Base-by-base conservation (phyloP, 2,113 vertebrate genomes). In the Bujurquina vittata region DNA sequence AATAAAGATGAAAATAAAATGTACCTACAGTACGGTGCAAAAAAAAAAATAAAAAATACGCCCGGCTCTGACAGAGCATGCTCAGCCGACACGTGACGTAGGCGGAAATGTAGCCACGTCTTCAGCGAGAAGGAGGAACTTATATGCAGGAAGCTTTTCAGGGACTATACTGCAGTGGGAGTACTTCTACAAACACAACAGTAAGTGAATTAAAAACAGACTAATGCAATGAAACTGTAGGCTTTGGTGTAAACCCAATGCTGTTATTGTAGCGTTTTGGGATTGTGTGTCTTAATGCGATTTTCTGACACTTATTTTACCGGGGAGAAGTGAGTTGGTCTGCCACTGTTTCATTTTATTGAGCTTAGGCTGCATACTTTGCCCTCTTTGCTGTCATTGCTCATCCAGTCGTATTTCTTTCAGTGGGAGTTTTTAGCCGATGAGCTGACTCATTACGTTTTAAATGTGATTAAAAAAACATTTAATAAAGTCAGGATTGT, bases 41-140 rank as follows among this genome's bases (percentile, higher is more conserved):
- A 67, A 37, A 67, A 46, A 18, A 0, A 11, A 37, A 23, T n/a
- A 1, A 52, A 58, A 52, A 58, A 3, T 2, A 1, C 1, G 29
- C 43, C 31, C 49, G 29, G 20, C 43, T 40, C 74, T 20, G 7
- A 58, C 9, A 67, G 4, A 29, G 54, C 54, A 67, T 54, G 40
- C n/a, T 26, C n/a, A 7, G 8, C 81, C 80, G 83, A 86, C 81
- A 86, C 6, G 31, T 85, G 77, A 91, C 90, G 29, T 79, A 78
- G 1, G 0, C 77, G 86, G 87, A 92, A 90, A 7, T 80, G 5
- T 5, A 26, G 91, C 91, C 91, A 91, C 92, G 93, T 92, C 75
- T 5, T 17, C 78, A 60, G 3, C 31, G 31, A 7, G 35, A 46
- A 18, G 62, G 18, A 4, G 54, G 58, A 63, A 63, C 52, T 11